Evolutionary conservation across 2,888 invertebrate species (phyloP).

Genomic region (Zygaena filipendulae): DNA sequence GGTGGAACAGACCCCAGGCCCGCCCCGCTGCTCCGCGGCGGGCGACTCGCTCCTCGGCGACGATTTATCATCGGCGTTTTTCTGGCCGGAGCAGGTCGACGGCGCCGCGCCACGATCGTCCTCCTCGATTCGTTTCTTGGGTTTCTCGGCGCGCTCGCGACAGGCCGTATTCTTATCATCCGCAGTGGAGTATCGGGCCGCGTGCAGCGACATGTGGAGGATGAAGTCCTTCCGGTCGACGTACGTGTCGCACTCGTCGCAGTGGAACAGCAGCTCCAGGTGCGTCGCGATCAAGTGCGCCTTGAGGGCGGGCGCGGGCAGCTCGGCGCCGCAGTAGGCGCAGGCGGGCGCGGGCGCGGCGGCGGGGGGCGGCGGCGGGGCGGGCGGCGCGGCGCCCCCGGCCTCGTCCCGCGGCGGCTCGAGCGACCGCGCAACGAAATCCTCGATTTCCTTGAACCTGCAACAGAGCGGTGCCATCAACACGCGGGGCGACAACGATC

Average conservation of each 20-base stretch:
- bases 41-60: neutral
- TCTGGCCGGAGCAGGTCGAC: neutral
- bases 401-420: constrained; percentile 6
- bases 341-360: constrained; percentile 17
- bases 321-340: constrained; percentile 23
- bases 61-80: neutral
- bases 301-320: constrained; percentile 15
- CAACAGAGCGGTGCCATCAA: constrained; percentile 24
- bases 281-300: constrained; percentile 36
- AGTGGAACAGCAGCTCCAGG: constrained; percentile 38
- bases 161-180: constrained; percentile 2
- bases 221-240: constrained; percentile 35
- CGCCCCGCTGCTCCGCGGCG: neutral
- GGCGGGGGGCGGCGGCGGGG: constrained; percentile 10
- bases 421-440: constrained; percentile 6
- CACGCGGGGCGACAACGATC: too few species aligned
- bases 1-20: neutral
- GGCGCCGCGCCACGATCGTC: neutral
- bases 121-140: constrained; percentile 3
- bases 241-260: constrained; percentile 44
- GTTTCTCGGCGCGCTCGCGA: neutral
- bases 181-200: constrained; percentile 20
- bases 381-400: neutral
- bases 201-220: constrained; percentile 45
- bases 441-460: constrained; percentile 23